Evolutionary conservation across 2,888 invertebrate genomes (phyloP), one percentile per base, ranked within the genome.

Genomic region (Thera britannica): DNA sequence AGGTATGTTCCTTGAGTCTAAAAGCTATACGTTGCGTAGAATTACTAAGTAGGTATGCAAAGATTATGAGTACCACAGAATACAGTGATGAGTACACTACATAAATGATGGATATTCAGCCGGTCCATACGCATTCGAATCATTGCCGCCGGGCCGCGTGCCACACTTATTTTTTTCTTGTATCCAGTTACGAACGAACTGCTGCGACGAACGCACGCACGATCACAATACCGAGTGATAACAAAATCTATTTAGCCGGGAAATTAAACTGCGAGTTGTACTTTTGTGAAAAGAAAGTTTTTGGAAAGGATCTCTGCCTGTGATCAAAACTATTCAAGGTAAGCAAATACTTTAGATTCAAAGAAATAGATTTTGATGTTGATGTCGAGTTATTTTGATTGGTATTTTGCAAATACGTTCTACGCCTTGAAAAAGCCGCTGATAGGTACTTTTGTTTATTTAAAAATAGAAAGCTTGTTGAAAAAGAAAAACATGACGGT

Each of bases 81-180:
- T 23, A 23, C 23, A 23, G 23, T 23, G 23, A 23, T 23, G 23
- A 23, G 23, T 23, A 23, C 23, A 61, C 58, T n/a, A 78, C 79
- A 83, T 83, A 83, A 82, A 82, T 80, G 81, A 77, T 76, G 75
- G 72, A 61, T 63, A 67, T 68, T 66, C 64, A 63, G 56, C 55
- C 44, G 71, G 79, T 79, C 76, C 78, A 58, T 41, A 71, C 78
- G 82, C 85, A 72, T 61, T 69, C 73, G 62, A 83, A 77, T 84
- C 82, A 86, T 72, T 85, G 83, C 81, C 85, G 83, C 82, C 80
- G 81, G 68, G 81, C 69, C 81, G 82, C 76, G 76, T 72, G 69
- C 70, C 72, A 67, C 65, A 75, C 68, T 76, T 62, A 61, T 67
- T 72, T 73, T 68, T 71, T 66, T 65, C 57, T 58, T 41, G 44